Evolutionary conservation across 2,797 vertebrate species (phyloP), one percentile per base, ranked within the genome.

Genomic region (Synaphobranchus kaupii): DNA sequence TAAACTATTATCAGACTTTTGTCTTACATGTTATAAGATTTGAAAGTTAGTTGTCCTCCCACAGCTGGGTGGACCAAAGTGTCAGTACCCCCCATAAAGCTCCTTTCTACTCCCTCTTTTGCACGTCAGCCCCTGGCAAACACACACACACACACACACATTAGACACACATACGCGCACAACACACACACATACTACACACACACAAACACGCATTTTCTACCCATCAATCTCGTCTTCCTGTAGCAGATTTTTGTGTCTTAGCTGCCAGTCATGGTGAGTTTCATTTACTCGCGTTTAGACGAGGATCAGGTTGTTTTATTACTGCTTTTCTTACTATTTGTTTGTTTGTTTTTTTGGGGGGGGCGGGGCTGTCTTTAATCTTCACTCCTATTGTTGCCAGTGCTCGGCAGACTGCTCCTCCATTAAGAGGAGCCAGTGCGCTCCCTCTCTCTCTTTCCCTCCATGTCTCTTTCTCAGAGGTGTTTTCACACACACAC

Each of bases 1-100:
- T 92, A 94, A 92, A 94, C 94, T 94, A 92, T 90, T 94, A 94
- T 93, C 90, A 92, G 93, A 96, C 95, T 92, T 93, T 93, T 94
- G 93, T 95, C 96, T 95, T 93, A 94, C 94, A 93, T 88, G 89
- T 93, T 93, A 89, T 90, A 92, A 89, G 94, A 91, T 94, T 91
- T 93, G 91, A 90, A 91, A 94, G 90, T 90, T 94, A 92, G 93
- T 93, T 91, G 90, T 90, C 87, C 88, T 92, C 89, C 91, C 54
- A 56, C 3, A 56, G 94, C 90, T 91, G 92, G 92, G 92, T 93
- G 92, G 93, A 90, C 92, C 91, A 90, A 92, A 93, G 91, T 48
- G 28, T 63, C 78, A 52, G 86, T 15, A n/a, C 52, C 13, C 48
- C n/a, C 47, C 50, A 22, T 13, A 13, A 56, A 66, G 25, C 56